Percentiles rank a stretch among this genome's conserved stretches.
phyloP scores from a whole-genome alignment of 2,888 invertebrate species.

The Pyrochroa serraticornis region DNA sequence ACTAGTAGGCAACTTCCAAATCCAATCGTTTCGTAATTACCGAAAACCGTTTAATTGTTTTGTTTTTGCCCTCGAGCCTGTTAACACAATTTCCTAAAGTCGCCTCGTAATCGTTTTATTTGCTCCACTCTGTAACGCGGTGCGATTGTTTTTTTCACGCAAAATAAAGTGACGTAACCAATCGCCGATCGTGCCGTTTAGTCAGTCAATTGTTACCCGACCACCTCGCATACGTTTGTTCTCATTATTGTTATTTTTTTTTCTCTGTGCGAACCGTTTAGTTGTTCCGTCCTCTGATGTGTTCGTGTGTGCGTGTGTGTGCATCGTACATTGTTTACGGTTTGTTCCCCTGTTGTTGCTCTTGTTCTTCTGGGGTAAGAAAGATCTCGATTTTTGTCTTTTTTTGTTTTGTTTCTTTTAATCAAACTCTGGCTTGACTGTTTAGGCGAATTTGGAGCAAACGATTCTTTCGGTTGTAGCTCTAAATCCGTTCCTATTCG shows the following conservation, averaged over 20 bases:
- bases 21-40: no score
- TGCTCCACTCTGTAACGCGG: no score
- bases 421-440: no score
- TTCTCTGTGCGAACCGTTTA: slow-evolving; percentile 27
- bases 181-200: no score
- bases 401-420: slow-evolving; percentile 12
- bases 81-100: no score
- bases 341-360: slow-evolving; percentile 43
- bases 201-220: slow-evolving; percentile 12
- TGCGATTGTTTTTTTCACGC: not conserved
- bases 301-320: slow-evolving; percentile 46
- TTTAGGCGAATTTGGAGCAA: no score
- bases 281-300: slow-evolving; percentile 40
- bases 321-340: slow-evolving; percentile 46
- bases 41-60: no score
- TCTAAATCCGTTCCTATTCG: no score
- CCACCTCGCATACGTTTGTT: slow-evolving; percentile 6
- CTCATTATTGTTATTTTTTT: slow-evolving; percentile 27
- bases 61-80: no score
- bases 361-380: slow-evolving; percentile 42
- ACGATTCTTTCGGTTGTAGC: not conserved
- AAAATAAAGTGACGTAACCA: not conserved
- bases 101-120: no score
- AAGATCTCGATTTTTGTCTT: slow-evolving; percentile 3
- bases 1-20: no score